These are phyloP conservation scores for Taeniopygia guttata DNA, from an alignment of 2,797 vertebrate genomes.

Conservation along the genomic window DNA sequence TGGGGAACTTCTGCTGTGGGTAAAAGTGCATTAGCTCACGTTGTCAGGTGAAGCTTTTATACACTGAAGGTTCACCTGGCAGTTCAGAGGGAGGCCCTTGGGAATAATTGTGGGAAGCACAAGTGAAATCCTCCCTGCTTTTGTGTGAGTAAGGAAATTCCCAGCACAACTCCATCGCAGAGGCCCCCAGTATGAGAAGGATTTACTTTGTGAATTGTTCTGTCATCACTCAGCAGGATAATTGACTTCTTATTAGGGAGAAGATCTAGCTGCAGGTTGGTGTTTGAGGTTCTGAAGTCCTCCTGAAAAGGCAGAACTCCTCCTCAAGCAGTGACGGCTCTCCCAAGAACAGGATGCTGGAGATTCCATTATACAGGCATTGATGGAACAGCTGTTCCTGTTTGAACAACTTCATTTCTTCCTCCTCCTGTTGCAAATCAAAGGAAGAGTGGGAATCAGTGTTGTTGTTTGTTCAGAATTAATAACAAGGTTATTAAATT, in stretches of 20 bases:
- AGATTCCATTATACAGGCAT: neutral
- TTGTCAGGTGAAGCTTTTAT: neutral
- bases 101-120: neutral
- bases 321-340: neutral
- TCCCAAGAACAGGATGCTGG: neutral
- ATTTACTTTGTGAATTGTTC: conserved; percentile 17
- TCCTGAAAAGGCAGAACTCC: conserved; percentile 23
- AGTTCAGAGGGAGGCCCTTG: neutral
- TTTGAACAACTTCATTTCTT: conserved; percentile 16
- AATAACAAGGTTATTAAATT: neutral
- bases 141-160: neutral
- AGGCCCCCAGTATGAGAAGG: neutral
- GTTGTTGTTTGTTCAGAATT: neutral
- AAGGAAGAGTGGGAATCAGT: neutral
- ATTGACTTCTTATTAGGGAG: conserved; percentile 22
- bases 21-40: neutral
- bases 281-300: conserved; percentile 3
- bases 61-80: neutral
- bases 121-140: neutral
- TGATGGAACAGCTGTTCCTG: conserved; percentile 33
- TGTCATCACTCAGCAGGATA: conserved; percentile 13
- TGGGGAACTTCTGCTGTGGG: neutral
- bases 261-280: neutral
- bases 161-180: neutral
- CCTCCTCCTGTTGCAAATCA: conserved; percentile 3